Conservation (phyloP, 2,797 vertebrate genomes). For the Rhabdophis nuchalis region DNA sequence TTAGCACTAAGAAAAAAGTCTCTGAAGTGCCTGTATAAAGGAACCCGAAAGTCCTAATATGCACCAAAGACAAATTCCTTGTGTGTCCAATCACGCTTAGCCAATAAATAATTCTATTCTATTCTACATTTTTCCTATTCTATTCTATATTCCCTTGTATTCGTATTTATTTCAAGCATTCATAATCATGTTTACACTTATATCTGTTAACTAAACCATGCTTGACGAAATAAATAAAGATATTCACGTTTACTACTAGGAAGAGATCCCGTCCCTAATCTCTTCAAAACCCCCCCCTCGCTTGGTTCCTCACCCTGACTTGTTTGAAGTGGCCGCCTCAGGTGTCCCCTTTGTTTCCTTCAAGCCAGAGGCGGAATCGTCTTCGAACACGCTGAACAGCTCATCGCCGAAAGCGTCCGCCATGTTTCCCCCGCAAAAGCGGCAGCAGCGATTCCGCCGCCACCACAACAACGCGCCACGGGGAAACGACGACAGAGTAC, state of each 20-base stretch:
- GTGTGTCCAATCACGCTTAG: too few species aligned
- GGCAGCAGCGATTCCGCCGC: accelerated
- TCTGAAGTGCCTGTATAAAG: neutral
- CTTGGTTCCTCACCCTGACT: constrained; percentile 70
- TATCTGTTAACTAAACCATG: too few species aligned
- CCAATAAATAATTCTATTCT: too few species aligned
- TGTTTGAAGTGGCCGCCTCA: constrained; percentile 29
- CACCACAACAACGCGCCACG: neutral
- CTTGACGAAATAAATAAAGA: too few species aligned
- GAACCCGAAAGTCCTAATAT: neutral
- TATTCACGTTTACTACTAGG: neutral
- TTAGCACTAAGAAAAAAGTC: neutral
- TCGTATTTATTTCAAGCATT: too few species aligned
- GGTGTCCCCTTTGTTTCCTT: constrained; percentile 63
- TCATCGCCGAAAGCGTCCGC: constrained; percentile 91
- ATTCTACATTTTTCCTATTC: too few species aligned
- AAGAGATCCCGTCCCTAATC: accelerated
- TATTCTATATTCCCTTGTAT: too few species aligned
- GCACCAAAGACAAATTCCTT: too few species aligned
- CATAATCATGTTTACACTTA: too few species aligned
- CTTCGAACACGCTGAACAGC: constrained; percentile 93
- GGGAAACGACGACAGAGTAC: neutral
- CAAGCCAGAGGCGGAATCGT: constrained; percentile 68
- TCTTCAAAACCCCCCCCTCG: too few species aligned
- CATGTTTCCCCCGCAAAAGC: constrained; percentile 70